phyloP scores from a whole-genome alignment of 2,113 vertebrate genomes.

The Psephotus haematonotus region DNA sequence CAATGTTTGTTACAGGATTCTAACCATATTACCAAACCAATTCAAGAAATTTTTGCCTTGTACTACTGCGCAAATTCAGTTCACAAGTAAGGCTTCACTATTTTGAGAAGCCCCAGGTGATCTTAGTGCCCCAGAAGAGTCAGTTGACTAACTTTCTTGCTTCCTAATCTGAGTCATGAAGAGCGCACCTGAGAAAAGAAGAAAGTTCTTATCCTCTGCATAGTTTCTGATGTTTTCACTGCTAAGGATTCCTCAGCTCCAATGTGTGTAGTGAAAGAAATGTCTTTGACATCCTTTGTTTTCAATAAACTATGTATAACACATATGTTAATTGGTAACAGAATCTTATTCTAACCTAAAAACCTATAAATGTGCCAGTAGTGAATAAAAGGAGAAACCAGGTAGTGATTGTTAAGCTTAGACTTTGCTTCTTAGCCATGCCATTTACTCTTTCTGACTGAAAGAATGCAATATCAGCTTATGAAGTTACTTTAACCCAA shows the following conservation, averaged over 20 bases:
- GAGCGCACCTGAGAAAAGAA: background rate
- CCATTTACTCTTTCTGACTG: background rate
- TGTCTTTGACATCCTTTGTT: background rate
- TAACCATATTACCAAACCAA: background rate
- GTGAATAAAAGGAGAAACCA: background rate
- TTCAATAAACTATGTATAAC: background rate
- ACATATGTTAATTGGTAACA: accelerated
- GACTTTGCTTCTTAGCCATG: background rate
- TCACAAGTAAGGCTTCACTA: background rate
- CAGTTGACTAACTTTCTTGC: background rate
- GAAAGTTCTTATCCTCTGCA: background rate
- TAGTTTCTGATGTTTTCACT: background rate
- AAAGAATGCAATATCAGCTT: background rate
- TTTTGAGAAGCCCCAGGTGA: background rate
- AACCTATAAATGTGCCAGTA: background rate
- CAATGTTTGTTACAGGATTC: background rate
- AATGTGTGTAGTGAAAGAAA: background rate
- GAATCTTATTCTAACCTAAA: background rate
- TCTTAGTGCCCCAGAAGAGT: background rate
- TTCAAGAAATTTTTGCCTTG: background rate
- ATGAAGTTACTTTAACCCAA: background rate
- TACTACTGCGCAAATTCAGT: background rate
- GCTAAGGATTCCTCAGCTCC: background rate
- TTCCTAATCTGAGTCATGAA: background rate
- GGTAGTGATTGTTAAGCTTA: background rate